A percentile compares a stretch with the other conserved stretches of the same genome.
phyloP scores from a whole-genome alignment of 2,888 invertebrate genomes.

The Diogma glabrata region DNA sequence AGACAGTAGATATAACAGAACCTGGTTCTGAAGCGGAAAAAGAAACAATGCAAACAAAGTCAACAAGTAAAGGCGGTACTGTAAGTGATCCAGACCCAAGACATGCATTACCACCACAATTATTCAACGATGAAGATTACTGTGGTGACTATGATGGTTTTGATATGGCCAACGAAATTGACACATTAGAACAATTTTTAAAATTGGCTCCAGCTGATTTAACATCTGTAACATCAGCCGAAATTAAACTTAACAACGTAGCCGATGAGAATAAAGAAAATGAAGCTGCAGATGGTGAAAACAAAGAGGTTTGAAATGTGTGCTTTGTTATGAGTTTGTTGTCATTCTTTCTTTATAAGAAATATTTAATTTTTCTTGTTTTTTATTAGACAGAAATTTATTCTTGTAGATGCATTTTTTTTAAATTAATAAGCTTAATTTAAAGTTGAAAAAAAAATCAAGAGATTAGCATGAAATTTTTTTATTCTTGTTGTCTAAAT shows the following conservation, averaged over 20 bases:
- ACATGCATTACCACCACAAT: slow-evolving; percentile 82
- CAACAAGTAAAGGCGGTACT: slow-evolving; percentile 61
- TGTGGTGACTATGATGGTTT: slow-evolving; percentile 93
- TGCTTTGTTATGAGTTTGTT: too few species aligned
- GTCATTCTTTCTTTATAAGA: slow-evolving; percentile 5
- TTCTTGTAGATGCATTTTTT: neutral
- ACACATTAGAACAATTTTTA: slow-evolving; percentile 77
- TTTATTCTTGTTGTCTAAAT: too few species aligned
- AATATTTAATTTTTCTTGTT: slow-evolving; percentile 5
- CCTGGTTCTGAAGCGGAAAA: slow-evolving; percentile 80
- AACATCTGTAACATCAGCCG: slow-evolving; percentile 36
- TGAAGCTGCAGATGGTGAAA: slow-evolving; percentile 26
- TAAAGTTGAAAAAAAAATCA: too few species aligned
- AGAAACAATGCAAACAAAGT: slow-evolving; percentile 84
- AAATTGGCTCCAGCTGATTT: slow-evolving; percentile 53
- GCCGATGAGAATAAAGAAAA: slow-evolving; percentile 32
- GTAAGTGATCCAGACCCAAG: slow-evolving; percentile 61
- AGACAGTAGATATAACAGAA: slow-evolving; percentile 88
- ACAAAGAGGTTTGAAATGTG: slow-evolving; percentile 23
- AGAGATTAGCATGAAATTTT: too few species aligned
- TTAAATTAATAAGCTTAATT: too few species aligned
- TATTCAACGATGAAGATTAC: slow-evolving; percentile 76
- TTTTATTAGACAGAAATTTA: slow-evolving; percentile 1
- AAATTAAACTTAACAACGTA: slow-evolving; percentile 34
- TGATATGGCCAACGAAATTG: slow-evolving; percentile 82